phyloP scores from a whole-genome alignment of 1,140 invertebrate species.

The Neodiprion pinetum region DNA sequence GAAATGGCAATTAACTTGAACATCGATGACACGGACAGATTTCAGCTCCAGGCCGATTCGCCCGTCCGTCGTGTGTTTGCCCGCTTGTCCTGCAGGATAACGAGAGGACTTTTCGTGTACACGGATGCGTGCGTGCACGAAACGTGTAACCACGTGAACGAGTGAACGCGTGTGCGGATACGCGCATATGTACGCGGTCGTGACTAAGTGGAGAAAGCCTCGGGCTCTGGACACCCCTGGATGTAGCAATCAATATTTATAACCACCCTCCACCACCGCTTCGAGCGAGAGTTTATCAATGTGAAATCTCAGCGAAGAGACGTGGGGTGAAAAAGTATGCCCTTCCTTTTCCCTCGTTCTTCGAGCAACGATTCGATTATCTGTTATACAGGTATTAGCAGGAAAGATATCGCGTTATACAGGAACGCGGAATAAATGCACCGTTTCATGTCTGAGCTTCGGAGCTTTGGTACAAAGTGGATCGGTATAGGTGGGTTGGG shows the following conservation, averaged over 20 bases:
- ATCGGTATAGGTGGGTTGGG: not conserved
- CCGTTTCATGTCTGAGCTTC: not conserved
- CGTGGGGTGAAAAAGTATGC: too few species aligned
- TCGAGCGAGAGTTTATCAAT: not conserved
- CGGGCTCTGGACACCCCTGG: not conserved
- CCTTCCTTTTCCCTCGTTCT: too few species aligned
- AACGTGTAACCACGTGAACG: too few species aligned
- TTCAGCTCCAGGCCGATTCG: slow-evolving; percentile 43
- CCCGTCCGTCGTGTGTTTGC: too few species aligned
- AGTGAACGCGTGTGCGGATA: too few species aligned
- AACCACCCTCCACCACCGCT: not conserved
- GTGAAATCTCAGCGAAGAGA: not conserved
- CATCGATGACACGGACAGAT: slow-evolving; percentile 59
- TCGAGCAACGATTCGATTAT: too few species aligned
- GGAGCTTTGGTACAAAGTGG: not conserved
- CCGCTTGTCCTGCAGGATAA: too few species aligned
- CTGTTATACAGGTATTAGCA: too few species aligned
- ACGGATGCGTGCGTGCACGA: too few species aligned
- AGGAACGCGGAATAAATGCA: too few species aligned
- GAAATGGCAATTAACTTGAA: slow-evolving; percentile 61
- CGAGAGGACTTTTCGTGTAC: too few species aligned
- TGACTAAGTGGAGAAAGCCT: slow-evolving; percentile 1
- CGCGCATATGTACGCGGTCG: not conserved
- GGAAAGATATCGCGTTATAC: too few species aligned
- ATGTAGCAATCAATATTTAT: slow-evolving; percentile 3